A percentile compares a stretch with the other conserved stretches of the same genome.
phyloP scores from a whole-genome alignment of 2,888 invertebrate species.

The Acrobeloides nanus region DNA sequence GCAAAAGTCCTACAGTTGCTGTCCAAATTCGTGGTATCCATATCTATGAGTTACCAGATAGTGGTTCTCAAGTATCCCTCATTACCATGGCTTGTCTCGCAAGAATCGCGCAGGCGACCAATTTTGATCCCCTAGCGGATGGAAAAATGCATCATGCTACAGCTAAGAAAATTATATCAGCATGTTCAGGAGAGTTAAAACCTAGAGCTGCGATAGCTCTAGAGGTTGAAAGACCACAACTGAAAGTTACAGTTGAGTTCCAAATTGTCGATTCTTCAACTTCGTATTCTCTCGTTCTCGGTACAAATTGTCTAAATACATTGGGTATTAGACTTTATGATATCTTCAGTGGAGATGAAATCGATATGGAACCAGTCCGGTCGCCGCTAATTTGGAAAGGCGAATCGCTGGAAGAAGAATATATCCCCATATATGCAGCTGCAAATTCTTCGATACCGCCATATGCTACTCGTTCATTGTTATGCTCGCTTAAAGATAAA shows the following conservation, averaged over 20 bases:
- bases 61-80: constrained; percentile 3
- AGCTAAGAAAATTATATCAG: not conserved
- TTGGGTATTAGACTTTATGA: constrained; percentile 6
- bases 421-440: not conserved
- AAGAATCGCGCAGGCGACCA: not conserved
- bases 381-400: no score
- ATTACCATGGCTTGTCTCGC: not conserved
- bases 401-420: not conserved
- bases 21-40: no score
- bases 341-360: not conserved
- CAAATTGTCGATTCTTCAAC: constrained; percentile 1
- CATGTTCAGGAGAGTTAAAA: not conserved
- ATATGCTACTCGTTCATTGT: no score
- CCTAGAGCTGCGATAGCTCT: not conserved
- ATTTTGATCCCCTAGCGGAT: no score
- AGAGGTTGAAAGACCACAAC: not conserved
- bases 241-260: constrained; percentile 1
- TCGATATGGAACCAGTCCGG: constrained; percentile 1
- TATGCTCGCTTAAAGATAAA: no score
- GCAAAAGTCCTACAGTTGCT: no score
- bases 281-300: constrained; percentile 1
- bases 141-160: not conserved
- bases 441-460: not conserved
- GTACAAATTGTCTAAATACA: constrained; percentile 1
- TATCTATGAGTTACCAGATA: no score